Percentiles rank a stretch among this genome's conserved stretches.
phyloP scores from a whole-genome alignment of 2,113 vertebrate genomes.

The Paratilapia polleni region DNA sequence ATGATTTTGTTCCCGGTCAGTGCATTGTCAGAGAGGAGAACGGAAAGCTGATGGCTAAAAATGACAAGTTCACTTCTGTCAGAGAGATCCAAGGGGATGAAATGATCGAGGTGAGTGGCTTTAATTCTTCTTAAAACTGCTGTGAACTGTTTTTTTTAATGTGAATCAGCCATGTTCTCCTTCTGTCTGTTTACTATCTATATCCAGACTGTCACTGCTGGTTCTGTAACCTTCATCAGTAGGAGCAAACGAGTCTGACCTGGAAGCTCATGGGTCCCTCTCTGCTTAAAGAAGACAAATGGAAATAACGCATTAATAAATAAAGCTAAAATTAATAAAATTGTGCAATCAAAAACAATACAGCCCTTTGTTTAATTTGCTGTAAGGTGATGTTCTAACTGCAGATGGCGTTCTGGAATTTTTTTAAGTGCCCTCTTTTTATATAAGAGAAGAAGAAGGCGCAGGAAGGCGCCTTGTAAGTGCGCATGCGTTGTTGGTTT shows the following conservation, averaged over 20 bases:
- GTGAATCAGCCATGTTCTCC: not conserved
- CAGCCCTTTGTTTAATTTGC: not conserved
- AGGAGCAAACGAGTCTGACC: conserved; percentile 79
- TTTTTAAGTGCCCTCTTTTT: too few relatives aligned
- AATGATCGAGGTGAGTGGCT: conserved; percentile 86
- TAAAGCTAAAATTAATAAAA: not conserved
- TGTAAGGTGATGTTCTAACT: not conserved
- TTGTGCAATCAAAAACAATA: not conserved
- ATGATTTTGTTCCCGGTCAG: conserved; percentile 56
- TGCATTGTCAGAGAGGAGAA: conserved; percentile 81
- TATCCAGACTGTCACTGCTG: conserved; percentile 79
- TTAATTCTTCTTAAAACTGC: not conserved
- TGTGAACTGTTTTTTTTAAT: not conserved
- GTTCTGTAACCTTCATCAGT: conserved; percentile 78
- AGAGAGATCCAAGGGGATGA: conserved; percentile 85
- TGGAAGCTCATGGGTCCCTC: not conserved
- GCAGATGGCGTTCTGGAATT: conserved; percentile 18
- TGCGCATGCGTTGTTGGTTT: conserved; percentile 47
- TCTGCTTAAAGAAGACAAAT: not conserved
- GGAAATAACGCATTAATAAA: conserved; percentile 2
- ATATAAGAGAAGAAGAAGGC: not conserved
- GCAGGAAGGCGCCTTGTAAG: not conserved
- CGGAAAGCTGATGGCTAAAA: conserved; percentile 82
- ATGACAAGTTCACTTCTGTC: conserved; percentile 81
- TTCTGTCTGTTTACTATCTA: not conserved